Evolutionary conservation across 2,797 vertebrate genomes (phyloP).

Genomic region (Dermochelys coriacea): DNA sequence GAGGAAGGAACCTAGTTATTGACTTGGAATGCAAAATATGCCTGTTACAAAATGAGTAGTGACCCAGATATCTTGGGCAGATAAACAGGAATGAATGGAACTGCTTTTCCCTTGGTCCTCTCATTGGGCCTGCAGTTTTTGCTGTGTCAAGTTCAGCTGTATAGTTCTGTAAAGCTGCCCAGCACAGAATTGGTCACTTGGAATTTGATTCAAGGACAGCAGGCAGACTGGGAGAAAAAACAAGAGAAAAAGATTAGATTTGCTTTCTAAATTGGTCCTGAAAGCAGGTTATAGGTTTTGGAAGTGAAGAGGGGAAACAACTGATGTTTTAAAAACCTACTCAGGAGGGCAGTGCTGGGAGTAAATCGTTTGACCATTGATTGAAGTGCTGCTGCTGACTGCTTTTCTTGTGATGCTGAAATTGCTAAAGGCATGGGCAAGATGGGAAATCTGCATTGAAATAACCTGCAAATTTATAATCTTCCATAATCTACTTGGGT

Average conservation of each 20-base stretch:
- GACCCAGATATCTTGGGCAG: not conserved
- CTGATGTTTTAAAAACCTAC: not conserved
- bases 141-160: not conserved
- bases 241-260: not conserved
- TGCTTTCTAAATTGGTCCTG: not conserved
- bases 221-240: not conserved
- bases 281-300: not conserved
- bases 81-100: not conserved
- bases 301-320: not conserved
- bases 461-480: not conserved
- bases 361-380: not conserved
- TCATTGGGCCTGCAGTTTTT: fast-evolving
- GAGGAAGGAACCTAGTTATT: not conserved
- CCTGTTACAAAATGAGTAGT: not conserved
- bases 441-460: not conserved
- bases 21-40: not conserved
- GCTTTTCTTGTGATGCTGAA: not conserved
- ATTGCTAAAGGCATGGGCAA: not conserved
- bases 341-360: not conserved
- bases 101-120: not conserved
- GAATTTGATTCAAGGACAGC: not conserved
- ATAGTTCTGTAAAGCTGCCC: fast-evolving
- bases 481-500: not conserved
- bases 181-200: not conserved
- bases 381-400: not conserved